Base-by-base conservation (phyloP, 2,113 vertebrate genomes). In the Tyrannus savana region DNA sequence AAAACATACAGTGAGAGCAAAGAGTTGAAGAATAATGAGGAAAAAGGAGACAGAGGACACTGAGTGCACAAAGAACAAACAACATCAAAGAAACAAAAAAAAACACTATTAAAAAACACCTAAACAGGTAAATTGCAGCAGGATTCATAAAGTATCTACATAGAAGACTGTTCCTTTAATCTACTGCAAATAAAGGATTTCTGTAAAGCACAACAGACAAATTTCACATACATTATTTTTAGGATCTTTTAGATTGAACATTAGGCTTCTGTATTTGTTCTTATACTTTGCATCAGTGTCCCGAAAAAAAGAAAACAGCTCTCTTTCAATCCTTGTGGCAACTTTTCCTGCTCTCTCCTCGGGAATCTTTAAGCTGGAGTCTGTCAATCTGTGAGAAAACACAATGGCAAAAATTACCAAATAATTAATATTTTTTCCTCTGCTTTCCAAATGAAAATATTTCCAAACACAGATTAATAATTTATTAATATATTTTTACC, bases 211-310 rank as follows among this genome's bases (percentile, higher is more conserved):
- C 19, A 59, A 53, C 3, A 83, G 10, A 84, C 46, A 88, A 93
- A 87, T n/a, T 64, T 59, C 72, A 98, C 99, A 97, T 98, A 99
- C 99, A 37, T 99, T 99, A 96, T 99, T 99, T 98, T 99, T 99
- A 53, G 99, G 98, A 95, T 99, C 99, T 98, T 99, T 99, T 41
- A 99, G 98, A 97, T 99, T 99, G 96, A 99, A 99, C 98, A 99
- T 99, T 96, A 99, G 96, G 96, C 99, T 99, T 97, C 99, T 98
- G 79, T 99, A 99, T 95, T 99, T 99, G 97, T 99, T 99, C 97
- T 99, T 99, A 94, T 99, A 99, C 93, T 99, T 99, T 23, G 99
- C 98, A 58, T 99, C 99, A 19, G 99, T 99, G 95, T 99, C 99
- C 91, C 99, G 99, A 95, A 99, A 99, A 94, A 99, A 98, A 87